Base-by-base conservation (phyloP, 2,888 invertebrate species). In the Calliphora vomitoria region DNA sequence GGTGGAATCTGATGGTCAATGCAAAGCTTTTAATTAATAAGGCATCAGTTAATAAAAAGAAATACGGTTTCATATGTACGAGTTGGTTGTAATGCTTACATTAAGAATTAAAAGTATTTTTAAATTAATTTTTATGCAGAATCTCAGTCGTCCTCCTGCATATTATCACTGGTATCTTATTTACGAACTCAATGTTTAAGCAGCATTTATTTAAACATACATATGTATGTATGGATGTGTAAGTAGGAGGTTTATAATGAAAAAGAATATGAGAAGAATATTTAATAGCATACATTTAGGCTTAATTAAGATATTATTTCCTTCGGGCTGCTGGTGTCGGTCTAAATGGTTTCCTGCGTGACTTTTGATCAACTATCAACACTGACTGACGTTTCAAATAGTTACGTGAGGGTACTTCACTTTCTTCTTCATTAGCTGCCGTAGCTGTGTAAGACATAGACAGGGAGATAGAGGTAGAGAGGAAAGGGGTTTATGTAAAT, bases 301-400 rank as follows among this genome's bases (percentile, higher is more conserved):
- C 62, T 78, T 50, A 41, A 68, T 44, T 71, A 41, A 62, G 62
- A 55, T 41, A 8, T 76, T 88, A 89, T 68, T 88, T 89, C 69
- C 88, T 87, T 62, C 88, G 69, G 6, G 83, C 78, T 35, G 86
- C 88, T 41, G 92, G 92, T 44, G 91, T 88, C 13, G 94, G 92
- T 79, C 96, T 93, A 90, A 96, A 95, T 8, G 96, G 96, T 92
- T 97, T 97, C 71, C 97, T 95, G 50, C 97, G 94, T 88, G 96
- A 96, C 92, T 97, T 97, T 8, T 97, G 96, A 92, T 98, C 97
- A 3, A 97, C 95, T 66, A 98, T 96, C 25, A 97, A 93, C 91
- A 97, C 97, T 0, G 97, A 97, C 92, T 97, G 97, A 83, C 97
- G 95, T 94, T 97, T 98, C 85, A 98, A 94, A 92, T 95, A 96